Evolutionary conservation across 1,140 invertebrate species (phyloP), one percentile per base, ranked within the genome.

Genomic region (Tenebrio molitor): DNA sequence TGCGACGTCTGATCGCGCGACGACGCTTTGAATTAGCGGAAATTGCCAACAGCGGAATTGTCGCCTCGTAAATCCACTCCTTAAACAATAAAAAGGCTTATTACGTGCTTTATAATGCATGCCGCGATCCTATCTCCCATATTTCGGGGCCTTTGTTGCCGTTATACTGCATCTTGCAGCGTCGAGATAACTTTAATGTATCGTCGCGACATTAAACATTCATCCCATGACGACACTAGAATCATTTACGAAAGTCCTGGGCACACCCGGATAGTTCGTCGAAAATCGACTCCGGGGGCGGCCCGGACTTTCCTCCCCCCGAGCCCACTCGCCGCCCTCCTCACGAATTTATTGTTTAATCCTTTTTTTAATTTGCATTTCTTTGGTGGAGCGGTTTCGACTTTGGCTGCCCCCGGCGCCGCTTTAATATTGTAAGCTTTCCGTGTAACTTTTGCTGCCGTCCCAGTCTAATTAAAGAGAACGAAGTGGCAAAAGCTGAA

Each of bases 21-120:
- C 36, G 36, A 7, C n/a, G 5, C 7, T 39, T 39, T 39, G n/a
- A 39, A 39, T 39, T 39, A 39, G 36, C 36, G 29, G 36, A 39
- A 39, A 39, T 39, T 39, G 36, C 36, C 29, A 10, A 33, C 29
- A 33, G 4, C 29, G 29, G 29, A 33, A 33, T 33, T 39, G 36
- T 5, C 36, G n/a, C 36, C 36, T 39, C 36, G 36, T 39, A 39
- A 39, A 39, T 39, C 36, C 36, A n/a, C 5, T 39, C 36, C 36
- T 39, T 39, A 39, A 39, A 39, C 36, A 39, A 39, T 39, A 33
- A 39, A 39, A 39, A 39, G 36, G 36, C 36, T 39, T 39, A 39
- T 39, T 39, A 33, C 29, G 29, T 33, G 29, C 29, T 39, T 39
- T 12, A 39, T 39, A 39, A 39, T 39, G 36, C 36, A 39, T 12